Base-by-base conservation (phyloP, 2,113 vertebrate species). In the Sinocyclocheilus anshuiensis region DNA sequence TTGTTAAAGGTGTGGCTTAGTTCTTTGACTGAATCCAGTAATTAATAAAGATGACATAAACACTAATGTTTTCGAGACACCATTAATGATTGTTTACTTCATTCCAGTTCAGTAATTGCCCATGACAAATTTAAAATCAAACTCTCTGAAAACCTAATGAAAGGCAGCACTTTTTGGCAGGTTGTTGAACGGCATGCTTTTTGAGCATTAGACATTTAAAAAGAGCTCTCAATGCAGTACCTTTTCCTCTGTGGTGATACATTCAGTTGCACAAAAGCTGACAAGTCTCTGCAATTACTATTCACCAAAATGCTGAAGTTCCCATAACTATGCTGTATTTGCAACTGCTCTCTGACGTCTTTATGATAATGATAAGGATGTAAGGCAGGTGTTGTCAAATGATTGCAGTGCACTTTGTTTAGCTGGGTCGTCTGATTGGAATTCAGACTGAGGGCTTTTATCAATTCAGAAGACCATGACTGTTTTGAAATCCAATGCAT, bases 311-410 rank as follows among this genome's bases (percentile, higher is more conserved):
- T 45, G n/a, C n/a, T 24, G 45, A 77, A 6, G 45, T 8, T 77
- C 3, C 20, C 13, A 26, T 77, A 50, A 8, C 74, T 24, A 29
- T 53, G 6, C 24, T 77, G 45, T 53, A 71, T 77, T 77, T 24
- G 6, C 74, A 48, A 50, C 53, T 77, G 11, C n/a, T 77, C 45
- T 50, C n/a, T 53, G n/a, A 29, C 1, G 3, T 53, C 6, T 16
- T 50, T 53, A 33, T 77, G 76, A 77, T 42, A 74, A 33, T 77
- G 76, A 77, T 42, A 74, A 22, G 69, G 18, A 39, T 2, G 36
- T 42, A 20, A 42, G 20, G 18, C 36, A 74, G 36, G 20, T 55
- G 76, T 13, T 53, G n/a, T 77, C 50, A 33, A 33, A 77, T 55
- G 50, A 55, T 26, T 55, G 48, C 50, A 20, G 26, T 33, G 33